Conservation (phyloP, 2,797 vertebrate species). For the Pempheris klunzingeri region DNA sequence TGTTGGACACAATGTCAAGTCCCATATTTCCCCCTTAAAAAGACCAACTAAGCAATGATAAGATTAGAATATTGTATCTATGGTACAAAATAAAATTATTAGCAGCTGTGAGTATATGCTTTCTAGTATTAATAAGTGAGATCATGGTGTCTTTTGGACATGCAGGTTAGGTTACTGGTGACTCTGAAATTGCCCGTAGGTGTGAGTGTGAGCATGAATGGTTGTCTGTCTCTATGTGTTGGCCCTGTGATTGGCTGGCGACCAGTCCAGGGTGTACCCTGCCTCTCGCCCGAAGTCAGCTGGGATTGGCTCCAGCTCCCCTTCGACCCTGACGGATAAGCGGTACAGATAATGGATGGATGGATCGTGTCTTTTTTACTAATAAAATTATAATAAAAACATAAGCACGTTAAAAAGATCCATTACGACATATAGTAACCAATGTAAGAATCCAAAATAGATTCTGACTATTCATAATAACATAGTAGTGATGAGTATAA, state of each 20-base stretch:
- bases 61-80: constrained; percentile 70
- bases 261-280: too few species aligned
- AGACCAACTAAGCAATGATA: constrained; percentile 50
- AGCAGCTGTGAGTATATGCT: constrained; percentile 82
- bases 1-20: constrained; percentile 52
- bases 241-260: too few species aligned
- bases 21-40: constrained; percentile 63
- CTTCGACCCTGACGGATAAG: too few species aligned
- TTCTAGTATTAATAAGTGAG: constrained; percentile 73
- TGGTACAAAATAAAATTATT: constrained; percentile 76
- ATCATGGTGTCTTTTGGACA: too few species aligned
- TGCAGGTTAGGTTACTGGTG: too few species aligned
- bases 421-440: constrained; percentile 71
- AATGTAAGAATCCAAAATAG: constrained; percentile 76
- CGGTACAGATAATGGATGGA: too few species aligned
- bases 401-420: constrained; percentile 68
- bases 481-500: constrained; percentile 63
- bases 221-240: too few species aligned
- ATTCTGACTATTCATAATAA: constrained; percentile 67
- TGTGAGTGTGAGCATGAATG: too few species aligned
- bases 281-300: too few species aligned
- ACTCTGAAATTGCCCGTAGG: too few species aligned
- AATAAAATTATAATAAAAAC: constrained; percentile 66
- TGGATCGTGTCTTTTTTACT: constrained; percentile 74
- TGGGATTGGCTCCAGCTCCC: too few species aligned